phyloP scores from a whole-genome alignment of 2,888 invertebrate genomes.

The Leucania comma region DNA sequence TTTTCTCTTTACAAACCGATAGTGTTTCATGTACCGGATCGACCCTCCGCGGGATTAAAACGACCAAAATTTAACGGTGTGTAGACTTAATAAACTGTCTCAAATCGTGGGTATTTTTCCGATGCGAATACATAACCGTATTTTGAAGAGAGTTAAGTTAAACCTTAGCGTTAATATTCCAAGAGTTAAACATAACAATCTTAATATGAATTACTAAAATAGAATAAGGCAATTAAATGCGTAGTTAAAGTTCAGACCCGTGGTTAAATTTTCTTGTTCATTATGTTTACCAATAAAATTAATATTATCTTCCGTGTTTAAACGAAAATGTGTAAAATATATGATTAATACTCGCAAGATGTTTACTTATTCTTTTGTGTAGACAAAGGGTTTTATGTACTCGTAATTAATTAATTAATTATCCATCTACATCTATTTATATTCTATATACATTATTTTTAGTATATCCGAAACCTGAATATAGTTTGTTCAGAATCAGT shows the following conservation, averaged over 20 bases:
- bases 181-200: neutral
- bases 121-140: too few relatives aligned
- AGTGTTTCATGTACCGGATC: too few relatives aligned
- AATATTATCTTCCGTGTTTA: constrained; percentile 31
- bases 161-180: too few relatives aligned
- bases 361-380: constrained; percentile 16
- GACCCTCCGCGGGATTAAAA: too few relatives aligned
- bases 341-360: constrained; percentile 6
- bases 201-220: neutral
- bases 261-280: constrained; percentile 13
- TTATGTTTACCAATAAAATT: constrained; percentile 13
- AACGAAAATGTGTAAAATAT: constrained; percentile 22
- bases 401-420: constrained; percentile 25
- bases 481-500: too few relatives aligned
- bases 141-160: too few relatives aligned
- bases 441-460: too few relatives aligned
- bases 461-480: too few relatives aligned
- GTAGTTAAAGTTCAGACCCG: neutral
- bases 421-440: neutral
- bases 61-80: too few relatives aligned
- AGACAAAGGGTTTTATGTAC: neutral
- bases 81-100: too few relatives aligned
- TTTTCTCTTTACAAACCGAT: too few relatives aligned
- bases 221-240: neutral
- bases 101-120: too few relatives aligned